phyloP scores from a whole-genome alignment of 1,140 invertebrate genomes.

The Mercenaria mercenaria region DNA sequence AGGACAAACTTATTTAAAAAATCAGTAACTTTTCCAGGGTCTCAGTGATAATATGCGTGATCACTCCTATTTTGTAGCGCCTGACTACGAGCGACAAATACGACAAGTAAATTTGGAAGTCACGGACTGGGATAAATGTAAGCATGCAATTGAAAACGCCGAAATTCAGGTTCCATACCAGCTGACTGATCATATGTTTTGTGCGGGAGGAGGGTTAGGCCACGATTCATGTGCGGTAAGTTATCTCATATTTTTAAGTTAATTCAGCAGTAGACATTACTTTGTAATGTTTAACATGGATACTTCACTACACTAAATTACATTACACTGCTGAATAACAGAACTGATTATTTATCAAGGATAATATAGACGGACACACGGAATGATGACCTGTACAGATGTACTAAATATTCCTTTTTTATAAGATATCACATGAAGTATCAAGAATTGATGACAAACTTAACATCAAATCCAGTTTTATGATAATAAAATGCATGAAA shows the following conservation, averaged over 20 bases:
- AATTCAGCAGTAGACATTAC: not conserved
- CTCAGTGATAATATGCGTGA: too few species aligned
- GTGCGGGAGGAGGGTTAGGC: constrained; percentile 72
- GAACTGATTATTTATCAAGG: not conserved
- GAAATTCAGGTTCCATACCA: constrained; percentile 67
- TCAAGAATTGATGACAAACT: too few species aligned
- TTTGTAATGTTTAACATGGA: not conserved
- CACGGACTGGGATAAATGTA: constrained; percentile 69
- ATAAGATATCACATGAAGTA: too few species aligned
- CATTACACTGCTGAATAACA: not conserved
- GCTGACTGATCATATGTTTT: constrained; percentile 76
- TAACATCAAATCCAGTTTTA: too few species aligned
- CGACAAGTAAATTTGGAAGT: constrained; percentile 75
- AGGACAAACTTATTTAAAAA: too few species aligned
- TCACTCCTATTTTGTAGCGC: constrained; percentile 62
- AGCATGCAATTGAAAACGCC: constrained; percentile 61
- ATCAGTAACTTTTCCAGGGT: too few species aligned
- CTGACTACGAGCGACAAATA: constrained; percentile 69
- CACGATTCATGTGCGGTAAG: constrained; percentile 77
- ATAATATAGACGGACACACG: too few species aligned
- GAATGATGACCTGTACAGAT: too few species aligned
- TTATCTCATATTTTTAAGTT: too few species aligned
- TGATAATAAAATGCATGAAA: too few species aligned
- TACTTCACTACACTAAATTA: not conserved
- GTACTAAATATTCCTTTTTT: too few species aligned